phyloP scores from a whole-genome alignment of 1,140 invertebrate species.

The Ceratina calcarata region DNA sequence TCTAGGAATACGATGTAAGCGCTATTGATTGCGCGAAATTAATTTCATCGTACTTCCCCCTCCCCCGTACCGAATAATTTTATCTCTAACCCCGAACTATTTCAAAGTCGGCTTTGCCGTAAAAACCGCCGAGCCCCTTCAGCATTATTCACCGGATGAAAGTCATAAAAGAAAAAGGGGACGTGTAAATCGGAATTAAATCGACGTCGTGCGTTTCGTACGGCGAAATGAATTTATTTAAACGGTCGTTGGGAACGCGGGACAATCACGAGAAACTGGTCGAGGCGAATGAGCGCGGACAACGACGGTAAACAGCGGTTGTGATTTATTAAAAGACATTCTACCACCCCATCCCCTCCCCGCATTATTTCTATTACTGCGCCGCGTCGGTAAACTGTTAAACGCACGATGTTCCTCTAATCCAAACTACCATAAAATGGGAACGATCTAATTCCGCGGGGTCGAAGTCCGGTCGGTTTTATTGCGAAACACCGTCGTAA shows the following conservation, averaged over 20 bases:
- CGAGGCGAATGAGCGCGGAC: no score
- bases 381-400: not conserved
- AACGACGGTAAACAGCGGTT: not conserved
- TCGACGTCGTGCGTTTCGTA: not conserved
- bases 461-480: slow-evolving; percentile 20
- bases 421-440: slow-evolving; percentile 10
- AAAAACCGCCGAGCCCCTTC: not conserved
- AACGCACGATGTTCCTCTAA: slow-evolving; percentile 10
- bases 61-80: not conserved
- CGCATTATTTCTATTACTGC: not conserved
- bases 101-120: not conserved
- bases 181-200: not conserved
- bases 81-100: not conserved
- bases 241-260: not conserved
- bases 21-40: slow-evolving; percentile 33
- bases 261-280: not conserved
- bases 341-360: no score
- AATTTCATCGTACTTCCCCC: slow-evolving; percentile 12
- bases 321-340: slow-evolving; percentile 10
- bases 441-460: slow-evolving; percentile 20
- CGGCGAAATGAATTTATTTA: not conserved
- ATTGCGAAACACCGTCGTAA: slow-evolving; percentile 35
- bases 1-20: slow-evolving; percentile 8
- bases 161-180: not conserved
- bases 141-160: not conserved